A percentile compares a stretch with the other conserved stretches of the same genome.
phyloP scores from a whole-genome alignment of 2,797 vertebrate species.

The Poecilia picta region DNA sequence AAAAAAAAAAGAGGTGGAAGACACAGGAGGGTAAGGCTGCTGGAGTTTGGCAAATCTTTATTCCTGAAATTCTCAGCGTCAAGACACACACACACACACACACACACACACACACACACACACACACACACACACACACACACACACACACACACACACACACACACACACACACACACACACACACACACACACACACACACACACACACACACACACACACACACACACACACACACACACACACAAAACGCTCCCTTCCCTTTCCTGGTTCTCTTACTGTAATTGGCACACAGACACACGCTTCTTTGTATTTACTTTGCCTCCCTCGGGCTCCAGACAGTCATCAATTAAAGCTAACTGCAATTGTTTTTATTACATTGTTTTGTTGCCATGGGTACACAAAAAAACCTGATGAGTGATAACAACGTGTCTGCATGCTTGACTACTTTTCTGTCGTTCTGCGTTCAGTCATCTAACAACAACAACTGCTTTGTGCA shows the following conservation, averaged over 20 bases:
- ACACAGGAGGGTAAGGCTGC: constrained; percentile 51
- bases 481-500: constrained; percentile 24
- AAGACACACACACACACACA: constrained; percentile 15
- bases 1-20: constrained; percentile 39
- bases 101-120: not conserved
- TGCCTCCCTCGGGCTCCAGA: constrained; percentile 37
- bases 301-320: constrained; percentile 12
- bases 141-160: not conserved
- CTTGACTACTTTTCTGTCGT: constrained; percentile 29
- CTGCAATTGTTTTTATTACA: constrained; percentile 7
- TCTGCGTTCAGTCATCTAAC: constrained; percentile 29
- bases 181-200: constrained; percentile 11
- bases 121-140: not conserved
- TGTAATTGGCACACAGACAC: constrained; percentile 22
- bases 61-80: constrained; percentile 17
- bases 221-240: too few species aligned
- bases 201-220: not conserved
- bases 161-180: constrained; percentile 8
- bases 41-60: constrained; percentile 46
- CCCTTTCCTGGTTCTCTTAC: constrained; percentile 21
- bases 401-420: constrained; percentile 34
- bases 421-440: constrained; percentile 36
- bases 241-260: constrained; percentile 20
- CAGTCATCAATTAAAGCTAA: constrained; percentile 25
- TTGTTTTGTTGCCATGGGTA: constrained; percentile 61